Conservation (phyloP, 2,113 vertebrate species). For the Opisthocomus hoazin region DNA sequence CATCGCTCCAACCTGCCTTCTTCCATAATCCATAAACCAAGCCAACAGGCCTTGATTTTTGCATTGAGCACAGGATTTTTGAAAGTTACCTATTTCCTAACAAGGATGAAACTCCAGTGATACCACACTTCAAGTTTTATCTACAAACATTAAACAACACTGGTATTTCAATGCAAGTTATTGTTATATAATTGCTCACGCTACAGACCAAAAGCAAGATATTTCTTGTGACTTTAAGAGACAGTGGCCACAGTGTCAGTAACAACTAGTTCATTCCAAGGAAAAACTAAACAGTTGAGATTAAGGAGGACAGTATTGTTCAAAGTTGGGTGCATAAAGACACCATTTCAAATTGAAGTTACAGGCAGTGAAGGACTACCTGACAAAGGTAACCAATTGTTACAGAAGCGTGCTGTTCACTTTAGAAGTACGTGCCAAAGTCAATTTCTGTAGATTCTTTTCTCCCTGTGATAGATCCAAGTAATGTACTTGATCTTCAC, state of each 20-base stretch:
- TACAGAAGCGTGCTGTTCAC: neutral
- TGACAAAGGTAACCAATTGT: neutral
- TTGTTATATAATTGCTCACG: neutral
- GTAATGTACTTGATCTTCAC: neutral
- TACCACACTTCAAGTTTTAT: neutral
- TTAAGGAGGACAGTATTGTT: neutral
- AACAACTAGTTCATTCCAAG: neutral
- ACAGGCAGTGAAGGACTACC: neutral
- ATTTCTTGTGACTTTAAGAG: neutral
- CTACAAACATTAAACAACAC: neutral
- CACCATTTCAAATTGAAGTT: neutral
- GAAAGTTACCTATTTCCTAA: neutral
- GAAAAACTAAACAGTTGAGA: neutral
- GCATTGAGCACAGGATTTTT: neutral
- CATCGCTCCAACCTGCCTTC: neutral
- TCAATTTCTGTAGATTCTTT: neutral
- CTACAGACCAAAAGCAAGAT: neutral
- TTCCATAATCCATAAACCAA: neutral
- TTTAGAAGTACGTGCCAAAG: neutral
- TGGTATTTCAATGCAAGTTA: neutral
- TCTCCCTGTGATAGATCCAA: neutral
- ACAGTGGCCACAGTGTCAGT: neutral
- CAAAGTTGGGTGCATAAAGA: fast-evolving
- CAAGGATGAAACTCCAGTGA: neutral
- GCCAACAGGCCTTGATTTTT: neutral